A percentile compares a stretch with the other conserved stretches of the same genome.
Evolutionary conservation across 2,797 vertebrate genomes (phyloP).

Genomic region (Pseudomugil tenellus): DNA sequence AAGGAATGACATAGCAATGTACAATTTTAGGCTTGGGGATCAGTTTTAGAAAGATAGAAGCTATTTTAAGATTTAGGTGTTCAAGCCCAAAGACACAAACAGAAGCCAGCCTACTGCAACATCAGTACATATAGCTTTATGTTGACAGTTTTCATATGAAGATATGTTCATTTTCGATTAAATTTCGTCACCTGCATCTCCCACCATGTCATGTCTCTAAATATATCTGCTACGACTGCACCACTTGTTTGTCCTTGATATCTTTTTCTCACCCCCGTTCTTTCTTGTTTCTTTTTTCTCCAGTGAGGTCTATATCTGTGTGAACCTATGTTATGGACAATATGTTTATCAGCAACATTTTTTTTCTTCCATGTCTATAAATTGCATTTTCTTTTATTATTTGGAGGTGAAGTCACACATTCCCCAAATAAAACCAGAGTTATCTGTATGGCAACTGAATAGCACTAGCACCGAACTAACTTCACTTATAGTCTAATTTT

Average conservation of each 20-base stretch:
- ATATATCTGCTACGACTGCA: neutral
- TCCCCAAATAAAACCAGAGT: neutral
- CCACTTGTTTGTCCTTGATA: neutral
- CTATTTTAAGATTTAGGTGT: neutral
- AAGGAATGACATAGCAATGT: constrained; percentile 10
- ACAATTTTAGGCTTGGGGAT: neutral
- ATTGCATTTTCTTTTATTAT: neutral
- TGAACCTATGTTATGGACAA: neutral
- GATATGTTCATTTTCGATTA: neutral
- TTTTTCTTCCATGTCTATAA: neutral
- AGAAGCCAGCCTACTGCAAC: neutral
- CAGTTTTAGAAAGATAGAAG: constrained; percentile 19
- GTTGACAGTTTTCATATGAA: neutral
- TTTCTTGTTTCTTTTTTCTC: neutral
- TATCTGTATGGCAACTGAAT: neutral
- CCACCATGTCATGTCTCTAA: neutral
- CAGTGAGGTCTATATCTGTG: neutral
- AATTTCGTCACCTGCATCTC: neutral
- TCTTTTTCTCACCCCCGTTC: too few relatives aligned
- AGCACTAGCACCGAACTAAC: neutral
- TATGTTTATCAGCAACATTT: too few relatives aligned
- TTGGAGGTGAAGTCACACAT: neutral
- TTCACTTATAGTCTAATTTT: neutral
- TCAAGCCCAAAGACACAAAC: neutral
- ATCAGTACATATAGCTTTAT: neutral